phyloP scores from a whole-genome alignment of 2,888 invertebrate genomes.

The Calameuta pallipes region DNA sequence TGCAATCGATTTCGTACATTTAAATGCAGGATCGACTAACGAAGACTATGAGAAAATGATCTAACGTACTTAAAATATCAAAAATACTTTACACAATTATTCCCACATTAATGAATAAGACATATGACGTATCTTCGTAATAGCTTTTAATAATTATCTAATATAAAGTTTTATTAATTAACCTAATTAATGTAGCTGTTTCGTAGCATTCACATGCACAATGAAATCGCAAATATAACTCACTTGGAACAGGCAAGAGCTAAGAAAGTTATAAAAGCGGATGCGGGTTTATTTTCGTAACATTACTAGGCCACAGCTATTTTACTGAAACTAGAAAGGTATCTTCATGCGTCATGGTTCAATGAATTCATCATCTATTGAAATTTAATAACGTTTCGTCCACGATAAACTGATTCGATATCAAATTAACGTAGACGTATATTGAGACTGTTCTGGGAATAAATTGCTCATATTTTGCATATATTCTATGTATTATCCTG shows the following conservation, averaged over 20 bases:
- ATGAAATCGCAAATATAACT: background rate
- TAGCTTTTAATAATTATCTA: background rate
- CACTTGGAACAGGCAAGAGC: background rate
- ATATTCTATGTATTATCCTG: too few species aligned
- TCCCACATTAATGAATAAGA: background rate
- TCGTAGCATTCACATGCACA: background rate
- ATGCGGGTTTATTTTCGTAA: constrained; percentile 5
- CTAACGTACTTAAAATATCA: background rate
- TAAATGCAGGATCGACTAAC: background rate
- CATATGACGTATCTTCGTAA: background rate
- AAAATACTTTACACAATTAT: background rate
- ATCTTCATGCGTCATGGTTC: background rate
- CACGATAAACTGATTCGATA: background rate
- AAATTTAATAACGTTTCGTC: background rate
- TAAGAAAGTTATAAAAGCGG: background rate
- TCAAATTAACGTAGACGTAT: background rate
- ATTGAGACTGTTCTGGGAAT: background rate
- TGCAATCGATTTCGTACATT: background rate
- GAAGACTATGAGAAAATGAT: background rate
- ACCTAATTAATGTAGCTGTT: background rate
- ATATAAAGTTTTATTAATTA: background rate
- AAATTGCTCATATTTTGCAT: too few species aligned
- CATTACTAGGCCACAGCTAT: constrained; percentile 5
- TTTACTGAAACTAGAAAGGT: constrained; percentile 3
- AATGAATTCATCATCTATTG: background rate